Conservation (phyloP, 1,140 invertebrate genomes). For the Pseudachorutes palmiensis region DNA sequence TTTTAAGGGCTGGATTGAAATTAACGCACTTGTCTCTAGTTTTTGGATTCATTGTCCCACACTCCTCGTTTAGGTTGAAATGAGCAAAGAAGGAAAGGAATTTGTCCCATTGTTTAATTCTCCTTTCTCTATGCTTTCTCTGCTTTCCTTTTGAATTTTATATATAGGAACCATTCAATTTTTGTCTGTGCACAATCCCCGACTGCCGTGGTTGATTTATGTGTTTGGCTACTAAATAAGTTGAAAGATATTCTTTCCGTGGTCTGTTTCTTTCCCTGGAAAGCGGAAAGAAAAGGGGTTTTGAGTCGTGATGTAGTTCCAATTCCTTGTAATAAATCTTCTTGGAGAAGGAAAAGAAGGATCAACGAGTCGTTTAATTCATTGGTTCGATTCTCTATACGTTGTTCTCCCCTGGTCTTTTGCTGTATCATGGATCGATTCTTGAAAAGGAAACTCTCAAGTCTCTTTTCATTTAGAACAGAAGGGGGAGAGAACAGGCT, state of each 20-base stretch:
- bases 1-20: too few relatives aligned
- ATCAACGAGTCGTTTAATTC: conserved; percentile 12
- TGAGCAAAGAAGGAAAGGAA: too few relatives aligned
- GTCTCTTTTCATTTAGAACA: conserved; percentile 9
- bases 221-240: conserved; percentile 10
- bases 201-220: not conserved
- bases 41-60: too few relatives aligned
- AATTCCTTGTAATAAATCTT: conserved; percentile 11
- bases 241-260: not conserved
- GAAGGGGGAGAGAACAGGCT: not conserved
- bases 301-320: not conserved
- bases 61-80: too few relatives aligned
- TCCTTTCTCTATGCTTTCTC: too few relatives aligned
- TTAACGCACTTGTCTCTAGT: too few relatives aligned
- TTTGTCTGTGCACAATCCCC: too few relatives aligned
- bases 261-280: not conserved
- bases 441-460: conserved; percentile 11
- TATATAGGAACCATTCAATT: too few relatives aligned
- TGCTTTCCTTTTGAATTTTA: too few relatives aligned
- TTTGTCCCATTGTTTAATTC: too few relatives aligned
- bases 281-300: not conserved
- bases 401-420: conserved; percentile 4
- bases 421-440: conserved; percentile 9
- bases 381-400: conserved; percentile 9
- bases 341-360: not conserved